Evolutionary conservation across 2,113 vertebrate genomes (phyloP).

Genomic region (Scophthalmus maximus): DNA sequence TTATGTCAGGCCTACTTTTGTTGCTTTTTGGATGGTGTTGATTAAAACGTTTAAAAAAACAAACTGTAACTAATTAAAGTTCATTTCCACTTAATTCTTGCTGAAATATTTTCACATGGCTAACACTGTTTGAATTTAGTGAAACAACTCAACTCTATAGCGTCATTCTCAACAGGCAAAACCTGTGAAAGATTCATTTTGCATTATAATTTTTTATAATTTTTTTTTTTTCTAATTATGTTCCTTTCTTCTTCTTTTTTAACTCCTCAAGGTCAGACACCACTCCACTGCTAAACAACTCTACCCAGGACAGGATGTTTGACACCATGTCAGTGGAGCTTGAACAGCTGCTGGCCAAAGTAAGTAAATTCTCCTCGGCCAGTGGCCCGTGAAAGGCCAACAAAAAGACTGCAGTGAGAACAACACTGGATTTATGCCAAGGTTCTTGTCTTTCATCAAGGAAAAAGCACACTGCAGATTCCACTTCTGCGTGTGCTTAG

Average conservation of each 20-base stretch:
- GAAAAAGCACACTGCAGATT: not conserved
- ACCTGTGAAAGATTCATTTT: not conserved
- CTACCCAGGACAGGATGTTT: constrained; percentile 99
- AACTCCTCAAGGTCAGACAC: constrained; percentile 90
- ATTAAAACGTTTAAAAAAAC: not conserved
- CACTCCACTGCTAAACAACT: constrained; percentile 95
- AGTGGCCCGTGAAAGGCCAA: constrained; percentile 3
- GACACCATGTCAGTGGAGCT: constrained; percentile 99
- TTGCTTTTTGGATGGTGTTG: no score
- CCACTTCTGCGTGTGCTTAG: not conserved
- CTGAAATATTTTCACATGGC: not conserved
- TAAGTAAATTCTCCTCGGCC: constrained; percentile 68
- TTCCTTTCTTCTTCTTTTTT: not conserved
- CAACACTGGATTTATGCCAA: constrained; percentile 12
- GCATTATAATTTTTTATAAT: no score
- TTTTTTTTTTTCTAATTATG: not conserved
- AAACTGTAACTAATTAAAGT: not conserved
- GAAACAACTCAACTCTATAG: not conserved
- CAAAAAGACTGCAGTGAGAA: constrained; percentile 9
- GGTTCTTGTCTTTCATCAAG: constrained; percentile 16
- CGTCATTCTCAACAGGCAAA: not conserved
- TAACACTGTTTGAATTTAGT: not conserved
- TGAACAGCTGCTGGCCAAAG: constrained; percentile 96
- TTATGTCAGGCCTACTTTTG: no score
- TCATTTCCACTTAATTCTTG: not conserved